A percentile compares a stretch with the other conserved stretches of the same genome.
These are phyloP conservation scores for Setophaga coronata DNA, from an alignment of 2,113 vertebrate species.

Conservation along the genomic window DNA sequence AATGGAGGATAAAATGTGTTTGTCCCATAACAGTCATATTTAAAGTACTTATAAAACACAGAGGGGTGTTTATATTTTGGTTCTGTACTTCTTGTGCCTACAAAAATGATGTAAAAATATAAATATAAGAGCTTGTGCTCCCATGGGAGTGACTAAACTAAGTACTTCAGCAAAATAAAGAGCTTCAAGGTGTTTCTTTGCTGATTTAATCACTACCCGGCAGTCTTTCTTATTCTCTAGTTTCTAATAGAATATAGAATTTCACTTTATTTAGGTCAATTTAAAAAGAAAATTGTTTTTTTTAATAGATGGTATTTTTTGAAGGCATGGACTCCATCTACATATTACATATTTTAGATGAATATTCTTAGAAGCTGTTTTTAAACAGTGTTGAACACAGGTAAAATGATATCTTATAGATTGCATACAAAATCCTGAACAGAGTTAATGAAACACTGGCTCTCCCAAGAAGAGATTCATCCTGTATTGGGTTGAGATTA, in stretches of 20 bases:
- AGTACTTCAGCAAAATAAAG: background rate
- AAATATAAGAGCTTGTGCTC: background rate
- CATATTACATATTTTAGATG: background rate
- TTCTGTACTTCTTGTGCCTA: background rate
- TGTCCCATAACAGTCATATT: background rate
- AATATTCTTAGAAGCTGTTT: background rate
- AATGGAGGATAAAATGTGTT: background rate
- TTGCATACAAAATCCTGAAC: background rate
- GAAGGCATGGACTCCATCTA: background rate
- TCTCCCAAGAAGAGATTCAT: background rate
- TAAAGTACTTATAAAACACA: background rate
- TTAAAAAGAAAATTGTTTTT: fast-evolving
- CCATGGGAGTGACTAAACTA: background rate
- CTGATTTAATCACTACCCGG: background rate
- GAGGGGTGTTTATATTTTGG: background rate
- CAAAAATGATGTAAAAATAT: background rate
- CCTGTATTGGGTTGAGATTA: background rate
- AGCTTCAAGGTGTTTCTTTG: background rate
- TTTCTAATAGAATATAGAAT: background rate
- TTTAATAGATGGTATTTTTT: background rate
- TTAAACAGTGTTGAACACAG: background rate
- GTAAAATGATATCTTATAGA: background rate
- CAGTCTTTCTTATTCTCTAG: background rate
- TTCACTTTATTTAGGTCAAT: background rate
- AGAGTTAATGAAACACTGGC: slow-evolving; percentile 34